These are phyloP conservation scores for Cyrtonyx montezumae DNA, from an alignment of 2,113 vertebrate genomes.

Conservation along the genomic window DNA sequence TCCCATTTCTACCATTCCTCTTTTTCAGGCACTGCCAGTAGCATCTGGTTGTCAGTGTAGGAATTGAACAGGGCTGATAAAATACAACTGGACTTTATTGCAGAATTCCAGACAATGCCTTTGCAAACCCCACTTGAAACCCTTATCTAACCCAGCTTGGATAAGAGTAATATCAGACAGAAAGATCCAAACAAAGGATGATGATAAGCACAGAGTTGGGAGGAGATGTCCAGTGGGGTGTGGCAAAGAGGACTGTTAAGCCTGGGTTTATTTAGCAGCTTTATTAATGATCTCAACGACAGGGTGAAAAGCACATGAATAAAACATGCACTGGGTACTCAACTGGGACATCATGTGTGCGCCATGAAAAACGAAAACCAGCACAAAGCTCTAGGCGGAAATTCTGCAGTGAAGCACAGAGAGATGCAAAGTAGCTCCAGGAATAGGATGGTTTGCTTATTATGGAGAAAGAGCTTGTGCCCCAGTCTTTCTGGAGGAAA, in stretches of 20 bases:
- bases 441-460: neutral
- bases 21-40: neutral
- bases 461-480: neutral
- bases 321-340: constrained; percentile 53
- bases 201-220: neutral
- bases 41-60: neutral
- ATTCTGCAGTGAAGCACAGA: neutral
- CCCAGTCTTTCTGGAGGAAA: neutral
- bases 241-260: constrained; percentile 8
- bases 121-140: neutral
- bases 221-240: constrained; percentile 50
- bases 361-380: constrained; percentile 37
- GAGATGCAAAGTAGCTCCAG: neutral
- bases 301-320: constrained; percentile 66
- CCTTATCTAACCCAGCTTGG: neutral
- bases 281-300: constrained; percentile 57
- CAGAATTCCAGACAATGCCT: neutral
- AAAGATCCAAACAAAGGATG: constrained; percentile 3
- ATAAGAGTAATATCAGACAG: neutral
- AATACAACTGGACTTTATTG: neutral
- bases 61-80: neutral
- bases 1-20: neutral
- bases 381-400: constrained; percentile 49
- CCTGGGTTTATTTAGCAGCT: constrained; percentile 56
- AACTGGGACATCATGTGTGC: constrained; percentile 27